Base-by-base conservation (phyloP, 2,797 vertebrate genomes). In the Sebastolobus altivelis region DNA sequence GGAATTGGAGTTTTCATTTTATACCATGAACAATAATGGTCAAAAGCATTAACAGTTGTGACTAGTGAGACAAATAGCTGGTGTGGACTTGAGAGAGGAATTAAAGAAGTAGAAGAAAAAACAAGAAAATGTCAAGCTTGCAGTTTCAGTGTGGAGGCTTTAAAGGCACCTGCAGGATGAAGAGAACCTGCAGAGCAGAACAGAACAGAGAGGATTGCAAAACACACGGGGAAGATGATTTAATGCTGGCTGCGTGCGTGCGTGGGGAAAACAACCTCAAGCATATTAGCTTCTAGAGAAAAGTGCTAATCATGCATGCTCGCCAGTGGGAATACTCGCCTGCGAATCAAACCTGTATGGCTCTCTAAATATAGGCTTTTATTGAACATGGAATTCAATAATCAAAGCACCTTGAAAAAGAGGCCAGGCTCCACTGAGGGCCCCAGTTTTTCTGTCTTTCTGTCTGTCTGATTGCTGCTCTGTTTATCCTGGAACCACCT, bases 401-500 rank as follows among this genome's bases (percentile, higher is more conserved):
- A 89, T 88, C 83, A 81, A 85, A 85, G 83, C 16, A 52, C 37
- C 71, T 75, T 29, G 70, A 65, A 60, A 56, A 61, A 12, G 43
- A 37, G 68, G 72, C 65, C 12, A 77, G 74, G 12, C 75, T 52
- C 22, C 62, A 59, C 31, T 1, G 22, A 69, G 73, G 37, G 33
- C 27, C 16, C 40, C 16, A 4, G 55, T 71, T 18, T 60, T 18
- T 46, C 62, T 13, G 65, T 66, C 58, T 58, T 6, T 68, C 56
- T 63, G 52, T 72, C 85, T 37, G 65, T 62, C 79, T 76, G 33
- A 75, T 31, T 75, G 75, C 81, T 80, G 67, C 79, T 68, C 61
- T 80, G 90, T 93, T 91, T 92, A 88, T 92, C 90, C 84, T 72
- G 89, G 89, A 93, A 77, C 73, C 90, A 86, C 87, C 90, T 95